Percentiles rank a stretch among this genome's conserved stretches.
These are phyloP conservation scores for Lasiurus cinereus DNA, from an alignment of 2,113 vertebrate genomes.

Conservation along the genomic window DNA sequence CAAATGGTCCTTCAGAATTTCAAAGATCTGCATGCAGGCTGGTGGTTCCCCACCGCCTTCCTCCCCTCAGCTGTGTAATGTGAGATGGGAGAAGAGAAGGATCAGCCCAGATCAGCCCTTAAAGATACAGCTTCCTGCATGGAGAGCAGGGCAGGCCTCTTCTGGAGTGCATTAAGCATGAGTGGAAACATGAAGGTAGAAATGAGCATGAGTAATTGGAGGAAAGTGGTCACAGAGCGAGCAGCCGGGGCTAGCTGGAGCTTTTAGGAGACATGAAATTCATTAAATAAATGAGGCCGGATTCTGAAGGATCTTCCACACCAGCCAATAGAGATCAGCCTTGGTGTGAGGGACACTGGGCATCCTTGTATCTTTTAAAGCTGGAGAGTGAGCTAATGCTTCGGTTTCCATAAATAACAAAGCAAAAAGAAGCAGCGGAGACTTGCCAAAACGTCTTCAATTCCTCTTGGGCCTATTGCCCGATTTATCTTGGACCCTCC, in stretches of 20 bases:
- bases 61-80: neutral
- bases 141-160: neutral
- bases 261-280: neutral
- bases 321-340: neutral
- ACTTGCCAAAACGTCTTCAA: conserved; percentile 67
- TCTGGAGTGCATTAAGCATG: neutral
- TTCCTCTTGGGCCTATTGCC: conserved; percentile 70
- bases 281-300: neutral
- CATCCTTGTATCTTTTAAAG: conserved; percentile 37
- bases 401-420: conserved; percentile 45
- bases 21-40: neutral
- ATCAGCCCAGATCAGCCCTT: neutral
- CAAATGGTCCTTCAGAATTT: neutral
- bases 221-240: neutral
- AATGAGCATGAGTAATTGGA: neutral
- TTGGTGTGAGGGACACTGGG: neutral
- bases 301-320: conserved; percentile 26
- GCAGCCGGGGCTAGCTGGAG: neutral
- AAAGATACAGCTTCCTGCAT: neutral
- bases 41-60: too few relatives aligned
- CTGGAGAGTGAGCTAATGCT: conserved; percentile 60
- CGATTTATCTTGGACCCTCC: conserved; percentile 71
- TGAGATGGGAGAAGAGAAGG: neutral
- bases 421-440: neutral
- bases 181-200: neutral